These are phyloP conservation scores for Aulostomus chinensis DNA, from an alignment of 2,797 vertebrate genomes.

Conservation along the genomic window DNA sequence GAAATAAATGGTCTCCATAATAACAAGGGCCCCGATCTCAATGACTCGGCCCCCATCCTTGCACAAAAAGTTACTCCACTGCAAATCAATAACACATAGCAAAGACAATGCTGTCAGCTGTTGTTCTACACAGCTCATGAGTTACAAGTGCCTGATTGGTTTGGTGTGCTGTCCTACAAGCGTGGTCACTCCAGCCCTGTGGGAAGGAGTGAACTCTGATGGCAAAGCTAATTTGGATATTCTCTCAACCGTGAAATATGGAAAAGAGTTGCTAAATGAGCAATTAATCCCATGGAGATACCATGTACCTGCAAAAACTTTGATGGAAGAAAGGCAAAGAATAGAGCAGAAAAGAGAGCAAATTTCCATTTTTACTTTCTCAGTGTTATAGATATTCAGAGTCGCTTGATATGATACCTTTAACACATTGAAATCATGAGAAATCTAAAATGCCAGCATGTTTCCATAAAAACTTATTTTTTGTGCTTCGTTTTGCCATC, in stretches of 20 bases:
- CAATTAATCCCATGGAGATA: slow-evolving; percentile 79
- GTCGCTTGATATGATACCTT: slow-evolving; percentile 10
- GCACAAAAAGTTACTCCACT: slow-evolving; percentile 38
- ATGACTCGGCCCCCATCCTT: slow-evolving; percentile 41
- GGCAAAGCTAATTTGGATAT: slow-evolving; percentile 79
- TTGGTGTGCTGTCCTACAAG: slow-evolving; percentile 36
- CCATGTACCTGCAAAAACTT: slow-evolving; percentile 65
- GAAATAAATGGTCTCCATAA: slow-evolving; percentile 76
- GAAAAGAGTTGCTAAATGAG: slow-evolving; percentile 78
- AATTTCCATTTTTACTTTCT: slow-evolving; percentile 49
- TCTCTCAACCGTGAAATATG: slow-evolving; percentile 77
- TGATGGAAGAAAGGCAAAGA: slow-evolving; percentile 44
- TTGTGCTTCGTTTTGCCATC: slow-evolving; percentile 27
- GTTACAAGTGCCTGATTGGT: slow-evolving; percentile 50
- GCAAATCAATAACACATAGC: slow-evolving; percentile 25
- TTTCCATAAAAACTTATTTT: slow-evolving; percentile 26
- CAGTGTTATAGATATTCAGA: slow-evolving; percentile 18
- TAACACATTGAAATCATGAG: slow-evolving; percentile 6
- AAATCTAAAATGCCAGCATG: slow-evolving; percentile 9
- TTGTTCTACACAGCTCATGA: slow-evolving; percentile 41
- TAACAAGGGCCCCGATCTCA: slow-evolving; percentile 60
- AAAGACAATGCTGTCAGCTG: slow-evolving; percentile 22
- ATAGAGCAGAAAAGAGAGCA: slow-evolving; percentile 32
- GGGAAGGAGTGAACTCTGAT: slow-evolving; percentile 70
- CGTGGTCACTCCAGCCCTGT: slow-evolving; percentile 67